Conservation (phyloP, 2,113 vertebrate species). For the Urocolius indicus region DNA sequence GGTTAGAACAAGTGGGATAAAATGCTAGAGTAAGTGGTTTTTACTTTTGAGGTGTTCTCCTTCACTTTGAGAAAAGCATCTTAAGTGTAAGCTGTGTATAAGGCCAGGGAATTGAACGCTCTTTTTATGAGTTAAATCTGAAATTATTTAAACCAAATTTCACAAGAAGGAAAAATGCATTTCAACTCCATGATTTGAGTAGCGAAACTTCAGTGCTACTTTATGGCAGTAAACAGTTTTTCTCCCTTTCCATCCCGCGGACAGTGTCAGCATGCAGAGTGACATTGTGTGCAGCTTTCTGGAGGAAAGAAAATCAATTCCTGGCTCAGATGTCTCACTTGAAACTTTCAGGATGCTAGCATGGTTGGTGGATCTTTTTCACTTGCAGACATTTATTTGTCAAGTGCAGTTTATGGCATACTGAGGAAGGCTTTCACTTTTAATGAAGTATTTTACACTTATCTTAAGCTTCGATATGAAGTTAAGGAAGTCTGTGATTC, state of each 20-base stretch:
- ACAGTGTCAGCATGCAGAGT: background rate
- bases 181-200: background rate
- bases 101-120: background rate
- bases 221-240: background rate
- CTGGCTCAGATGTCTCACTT: background rate
- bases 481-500: background rate
- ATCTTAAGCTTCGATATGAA: background rate
- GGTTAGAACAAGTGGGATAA: background rate
- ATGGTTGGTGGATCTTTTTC: background rate
- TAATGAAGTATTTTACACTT: background rate
- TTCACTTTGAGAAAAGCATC: background rate
- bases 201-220: background rate
- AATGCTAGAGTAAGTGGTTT: background rate
- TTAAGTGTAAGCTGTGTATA: accelerated
- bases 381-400: background rate
- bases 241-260: background rate
- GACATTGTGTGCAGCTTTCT: background rate
- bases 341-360: background rate
- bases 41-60: background rate
- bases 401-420: background rate
- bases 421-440: background rate
- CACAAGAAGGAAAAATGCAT: background rate
- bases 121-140: background rate
- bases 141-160: background rate
- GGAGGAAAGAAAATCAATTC: background rate